Evolutionary conservation across 2,113 vertebrate species (phyloP).

Genomic region (Campylomormyrus tamandua): DNA sequence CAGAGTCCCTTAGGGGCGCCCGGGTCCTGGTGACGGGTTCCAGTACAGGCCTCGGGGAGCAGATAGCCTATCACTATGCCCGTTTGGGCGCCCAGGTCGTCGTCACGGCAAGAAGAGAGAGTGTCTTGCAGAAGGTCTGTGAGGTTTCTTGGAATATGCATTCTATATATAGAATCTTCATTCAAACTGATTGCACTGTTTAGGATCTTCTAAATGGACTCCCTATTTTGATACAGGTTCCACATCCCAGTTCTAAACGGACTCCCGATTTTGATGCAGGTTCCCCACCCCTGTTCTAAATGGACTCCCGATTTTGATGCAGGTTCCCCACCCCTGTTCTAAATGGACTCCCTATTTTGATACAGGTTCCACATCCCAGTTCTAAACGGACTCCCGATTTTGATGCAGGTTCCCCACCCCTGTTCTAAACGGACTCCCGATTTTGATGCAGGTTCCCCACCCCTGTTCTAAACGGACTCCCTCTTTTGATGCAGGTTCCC

Average conservation of each 20-base stretch:
- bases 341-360: too few relatives aligned
- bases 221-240: too few relatives aligned
- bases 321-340: constrained; percentile 59
- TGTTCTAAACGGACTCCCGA: too few relatives aligned
- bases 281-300: constrained; percentile 43
- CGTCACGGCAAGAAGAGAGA: constrained; percentile 71
- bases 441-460: too few relatives aligned
- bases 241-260: too few relatives aligned
- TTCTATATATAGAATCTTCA: background rate
- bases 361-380: too few relatives aligned
- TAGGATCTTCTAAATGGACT: background rate
- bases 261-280: constrained; percentile 49
- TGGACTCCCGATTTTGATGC: background rate
- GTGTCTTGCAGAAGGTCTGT: constrained; percentile 68
- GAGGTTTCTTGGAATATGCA: background rate
- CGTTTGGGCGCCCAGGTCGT: constrained; percentile 71
- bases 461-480: too few relatives aligned
- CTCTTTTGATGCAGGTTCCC: constrained; percentile 55
- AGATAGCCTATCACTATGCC: constrained; percentile 76
- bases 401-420: too few relatives aligned
- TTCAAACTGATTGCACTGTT: background rate
- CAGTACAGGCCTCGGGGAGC: constrained; percentile 77
- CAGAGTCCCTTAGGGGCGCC: constrained; percentile 66
- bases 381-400: too few relatives aligned
- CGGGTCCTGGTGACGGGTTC: constrained; percentile 75